Evolutionary conservation across 2,888 invertebrate genomes (phyloP).

Genomic region (Athripsodes cinereus): DNA sequence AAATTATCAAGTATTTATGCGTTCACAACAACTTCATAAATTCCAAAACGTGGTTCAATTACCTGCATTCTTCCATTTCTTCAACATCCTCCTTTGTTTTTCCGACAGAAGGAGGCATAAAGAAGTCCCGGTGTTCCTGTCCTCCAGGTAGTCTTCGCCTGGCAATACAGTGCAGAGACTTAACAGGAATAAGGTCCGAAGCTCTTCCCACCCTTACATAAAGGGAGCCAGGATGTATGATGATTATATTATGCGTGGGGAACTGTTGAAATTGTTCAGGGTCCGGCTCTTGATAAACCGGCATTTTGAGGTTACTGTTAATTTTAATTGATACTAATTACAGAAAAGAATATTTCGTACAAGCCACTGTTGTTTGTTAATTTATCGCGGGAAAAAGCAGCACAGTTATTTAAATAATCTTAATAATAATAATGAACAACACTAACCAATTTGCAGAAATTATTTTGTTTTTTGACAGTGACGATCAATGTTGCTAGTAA

Average conservation of each 20-base stretch:
- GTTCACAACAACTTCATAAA: too few species aligned
- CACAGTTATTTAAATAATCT: too few species aligned
- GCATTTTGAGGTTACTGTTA: constrained; percentile 28
- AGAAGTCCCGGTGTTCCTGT: constrained; percentile 51
- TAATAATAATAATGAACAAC: too few species aligned
- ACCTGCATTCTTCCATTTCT: constrained; percentile 76
- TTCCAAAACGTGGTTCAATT: too few species aligned
- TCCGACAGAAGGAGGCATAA: constrained; percentile 59
- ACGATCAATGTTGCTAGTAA: too few species aligned
- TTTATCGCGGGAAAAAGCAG: too few species aligned
- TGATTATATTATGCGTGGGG: constrained; percentile 75
- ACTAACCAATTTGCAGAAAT: too few species aligned
- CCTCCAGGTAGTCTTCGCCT: constrained; percentile 53
- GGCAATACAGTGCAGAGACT: constrained; percentile 80
- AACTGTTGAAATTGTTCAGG: constrained; percentile 55
- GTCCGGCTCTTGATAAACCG: constrained; percentile 38
- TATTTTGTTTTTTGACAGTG: too few species aligned
- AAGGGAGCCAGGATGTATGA: constrained; percentile 93
- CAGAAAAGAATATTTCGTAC: too few species aligned
- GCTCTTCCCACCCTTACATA: constrained; percentile 86
- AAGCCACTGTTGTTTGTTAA: too few species aligned
- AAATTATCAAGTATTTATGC: too few species aligned
- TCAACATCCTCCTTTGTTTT: constrained; percentile 63
- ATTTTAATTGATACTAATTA: background rate
- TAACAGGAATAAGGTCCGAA: constrained; percentile 81